Base-by-base conservation (phyloP, 2,113 vertebrate genomes). In the Dendropsophus ebraccatus region DNA sequence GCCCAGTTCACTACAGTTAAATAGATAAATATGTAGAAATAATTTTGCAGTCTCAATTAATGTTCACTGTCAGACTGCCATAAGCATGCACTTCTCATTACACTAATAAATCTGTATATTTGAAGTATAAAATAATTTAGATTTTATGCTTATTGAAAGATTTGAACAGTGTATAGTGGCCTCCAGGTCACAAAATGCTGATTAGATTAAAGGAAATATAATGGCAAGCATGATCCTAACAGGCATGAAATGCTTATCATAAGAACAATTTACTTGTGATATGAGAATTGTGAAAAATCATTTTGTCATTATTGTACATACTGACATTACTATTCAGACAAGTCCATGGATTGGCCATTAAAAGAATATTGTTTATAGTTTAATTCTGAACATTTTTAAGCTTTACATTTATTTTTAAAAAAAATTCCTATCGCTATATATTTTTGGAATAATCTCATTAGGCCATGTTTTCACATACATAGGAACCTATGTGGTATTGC, bases 51-150 rank as follows among this genome's bases (percentile, higher is more conserved):
- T 32, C 30, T 58, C 60, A 67, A 81, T 81, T 81, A 81, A 25
- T 81, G 25, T 28, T 81, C 45, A 23, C 14, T 81, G 58, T 16
- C 62, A 62, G 65, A 65, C 58, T 81, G 77, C 21, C 54, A 13
- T 37, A 81, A 67, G 79, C 76, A 30, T 79, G 76, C 25, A 81
- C 4, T 28, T 25, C 79, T 81, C 79, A 81, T 81, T 81, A 81
- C 49, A 65, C 79, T 81, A 81, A 81, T 81, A 67, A 30, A 37
- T 6, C 41, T 25, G n/a, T 81, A 12, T 16, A 67, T 62, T 23
- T 81, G 23, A 50, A 80, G 30, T 65, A 47, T 81, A 50, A 28
- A 49, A 67, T 67, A 67, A 67, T 81, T 49, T 65, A 65, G 14
- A 49, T 67, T 67, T 67, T 23, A 47, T 81, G 56, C 56, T 60